Conservation (phyloP, 2,797 vertebrate genomes). For the Peromyscus attwateri region DNA sequence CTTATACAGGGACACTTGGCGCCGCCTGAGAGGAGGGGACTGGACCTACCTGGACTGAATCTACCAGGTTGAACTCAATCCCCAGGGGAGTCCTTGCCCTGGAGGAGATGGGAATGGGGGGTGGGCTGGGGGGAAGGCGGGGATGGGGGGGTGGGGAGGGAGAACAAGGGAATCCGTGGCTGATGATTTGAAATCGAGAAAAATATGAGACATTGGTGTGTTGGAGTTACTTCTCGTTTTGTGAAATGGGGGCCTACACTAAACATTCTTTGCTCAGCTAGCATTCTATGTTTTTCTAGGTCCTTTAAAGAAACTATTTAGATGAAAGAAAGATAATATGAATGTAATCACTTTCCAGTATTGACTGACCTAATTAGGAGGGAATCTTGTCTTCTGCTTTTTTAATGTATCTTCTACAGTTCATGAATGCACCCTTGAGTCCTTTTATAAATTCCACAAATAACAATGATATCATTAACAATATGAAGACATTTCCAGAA, state of each 20-base stretch:
- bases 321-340: slow-evolving; percentile 55
- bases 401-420: slow-evolving; percentile 10
- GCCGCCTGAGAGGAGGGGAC: no score
- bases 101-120: no score
- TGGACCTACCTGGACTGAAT: no score
- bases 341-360: slow-evolving; percentile 47
- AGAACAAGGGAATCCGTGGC: no score
- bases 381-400: slow-evolving; percentile 24
- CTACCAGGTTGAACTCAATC: no score
- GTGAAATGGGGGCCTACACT: neutral
- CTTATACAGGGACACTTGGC: no score
- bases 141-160: no score
- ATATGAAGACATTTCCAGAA: slow-evolving; percentile 20
- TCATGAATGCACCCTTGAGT: slow-evolving; percentile 32
- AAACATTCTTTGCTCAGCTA: neutral
- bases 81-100: no score
- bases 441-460: slow-evolving; percentile 65
- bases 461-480: slow-evolving; percentile 63
- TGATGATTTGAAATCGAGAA: neutral
- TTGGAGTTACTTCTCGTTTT: neutral
- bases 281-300: slow-evolving; percentile 26
- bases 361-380: slow-evolving; percentile 69
- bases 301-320: slow-evolving; percentile 52
- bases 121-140: no score
- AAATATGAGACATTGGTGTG: neutral